Base-by-base conservation (phyloP, 2,113 vertebrate genomes). In the Promerops cafer region DNA sequence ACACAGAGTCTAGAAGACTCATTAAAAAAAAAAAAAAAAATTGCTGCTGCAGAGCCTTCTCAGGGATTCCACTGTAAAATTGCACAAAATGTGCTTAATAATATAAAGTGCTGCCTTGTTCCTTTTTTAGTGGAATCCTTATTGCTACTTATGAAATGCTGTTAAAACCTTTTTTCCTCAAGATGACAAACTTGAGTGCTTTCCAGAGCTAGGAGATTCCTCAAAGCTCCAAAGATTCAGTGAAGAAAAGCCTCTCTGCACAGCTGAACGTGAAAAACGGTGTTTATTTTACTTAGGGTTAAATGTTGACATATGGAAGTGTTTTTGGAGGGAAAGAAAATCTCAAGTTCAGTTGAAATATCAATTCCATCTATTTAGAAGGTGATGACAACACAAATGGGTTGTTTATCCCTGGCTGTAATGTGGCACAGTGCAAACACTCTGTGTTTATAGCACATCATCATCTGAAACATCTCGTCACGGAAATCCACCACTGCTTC, bases 221-320 rank as follows among this genome's bases (percentile, higher is more conserved):
- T 85, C 54, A 76, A 47, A 90, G 37, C 53, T 60, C 76, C 35
- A 59, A 42, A 79, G 57, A 61, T 24, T 68, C 1, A 4, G 21
- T 4, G 20, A 64, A 64, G 66, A 47, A 76, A 86, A 86, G 23
- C 33, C 28, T 30, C 18, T 54, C 49, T 68, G 63, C 57, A 33
- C 30, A 63, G 80, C 63, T 72, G 76, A 86, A 50, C 0, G 0
- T 59, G 66, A 63, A 90, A 88, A 78, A 21, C 0, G 0, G 6
- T 74, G 44, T 72, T 86, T 91, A 59, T 92, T 92, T 93, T 81
- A 52, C 31, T 88, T 61, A 26, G 8, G 71, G 33, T 76, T 68
- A 54, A 59, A 83, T 72, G 39, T 68, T 49, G 59, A 24, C 19
- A 3, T 53, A 54, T 42, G 42, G 6, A 49, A 85, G 28, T 33